phyloP scores from a whole-genome alignment of 2,888 invertebrate genomes.

The Sclerodermus sp. region DNA sequence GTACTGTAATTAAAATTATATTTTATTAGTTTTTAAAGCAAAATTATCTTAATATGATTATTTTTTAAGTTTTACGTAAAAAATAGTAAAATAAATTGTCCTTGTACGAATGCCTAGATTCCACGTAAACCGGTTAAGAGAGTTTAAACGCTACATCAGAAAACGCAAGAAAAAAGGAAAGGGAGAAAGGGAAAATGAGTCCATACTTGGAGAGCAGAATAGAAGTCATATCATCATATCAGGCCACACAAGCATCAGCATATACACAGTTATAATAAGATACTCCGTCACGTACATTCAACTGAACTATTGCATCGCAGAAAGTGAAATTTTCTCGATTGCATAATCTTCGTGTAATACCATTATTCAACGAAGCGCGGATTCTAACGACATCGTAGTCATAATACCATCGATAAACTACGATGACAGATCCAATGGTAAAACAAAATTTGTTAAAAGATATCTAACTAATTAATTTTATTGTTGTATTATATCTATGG shows the following conservation, averaged over 20 bases:
- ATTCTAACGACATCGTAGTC: slow-evolving; percentile 10
- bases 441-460: no score
- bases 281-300: slow-evolving; percentile 6
- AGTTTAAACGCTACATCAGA: slow-evolving; percentile 1
- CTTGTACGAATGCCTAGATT: slow-evolving; percentile 19
- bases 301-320: slow-evolving; percentile 26
- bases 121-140: slow-evolving; percentile 16
- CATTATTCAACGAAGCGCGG: slow-evolving; percentile 29
- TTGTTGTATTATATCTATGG: no score
- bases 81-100: no score
- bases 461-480: no score
- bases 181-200: not conserved
- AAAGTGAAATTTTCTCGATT: slow-evolving; percentile 45
- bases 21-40: no score
- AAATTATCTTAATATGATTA: no score
- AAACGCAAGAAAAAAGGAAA: slow-evolving; percentile 3
- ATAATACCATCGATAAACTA: not conserved
- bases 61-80: no score
- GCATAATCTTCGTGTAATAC: slow-evolving; percentile 35
- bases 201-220: not conserved
- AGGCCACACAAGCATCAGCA: not conserved
- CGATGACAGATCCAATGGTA: not conserved
- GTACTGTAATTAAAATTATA: no score
- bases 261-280: not conserved
- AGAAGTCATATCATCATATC: not conserved